A percentile compares a stretch with the other conserved stretches of the same genome.
Conservation (phyloP, 2,888 invertebrate genomes). For the Exocentrus adspersus region DNA sequence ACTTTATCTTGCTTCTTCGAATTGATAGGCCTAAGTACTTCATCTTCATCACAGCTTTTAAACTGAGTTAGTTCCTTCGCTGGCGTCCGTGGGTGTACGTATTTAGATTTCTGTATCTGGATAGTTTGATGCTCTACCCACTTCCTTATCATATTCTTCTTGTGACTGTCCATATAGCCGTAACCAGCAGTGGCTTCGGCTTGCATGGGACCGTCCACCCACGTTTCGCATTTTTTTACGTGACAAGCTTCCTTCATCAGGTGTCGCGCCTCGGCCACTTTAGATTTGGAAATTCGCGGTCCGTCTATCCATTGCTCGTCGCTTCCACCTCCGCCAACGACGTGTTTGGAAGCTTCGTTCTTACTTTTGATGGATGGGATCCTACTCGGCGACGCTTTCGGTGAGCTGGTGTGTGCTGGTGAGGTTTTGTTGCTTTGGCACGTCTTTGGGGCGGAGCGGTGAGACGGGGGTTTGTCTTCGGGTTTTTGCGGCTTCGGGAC, state of each 20-base stretch:
- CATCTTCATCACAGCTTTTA: slow-evolving; percentile 68
- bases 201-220: slow-evolving; percentile 95
- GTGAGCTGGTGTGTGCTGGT: slow-evolving; percentile 65
- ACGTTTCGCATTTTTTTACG: slow-evolving; percentile 86
- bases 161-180: slow-evolving; percentile 92
- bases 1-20: slow-evolving; percentile 66
- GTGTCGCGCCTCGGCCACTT: slow-evolving; percentile 80
- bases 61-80: slow-evolving; percentile 72
- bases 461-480: slow-evolving; percentile 66
- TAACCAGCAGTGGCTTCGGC: slow-evolving; percentile 70
- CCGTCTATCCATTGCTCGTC: slow-evolving; percentile 98
- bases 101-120: slow-evolving; percentile 76
- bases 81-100: slow-evolving; percentile 56
- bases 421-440: slow-evolving; percentile 66
- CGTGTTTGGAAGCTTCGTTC: slow-evolving; percentile 65
- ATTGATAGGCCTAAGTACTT: slow-evolving; percentile 65
- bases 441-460: slow-evolving; percentile 66
- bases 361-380: slow-evolving; percentile 65
- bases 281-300: slow-evolving; percentile 86
- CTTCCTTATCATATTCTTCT: slow-evolving; percentile 91
- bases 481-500: slow-evolving; percentile 29
- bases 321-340: slow-evolving; percentile 67
- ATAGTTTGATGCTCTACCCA: slow-evolving; percentile 93
- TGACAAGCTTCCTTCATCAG: slow-evolving; percentile 80
- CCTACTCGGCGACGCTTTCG: slow-evolving; percentile 70